Conservation (phyloP, 2,888 invertebrate species). For the Nomada goodeniana region DNA sequence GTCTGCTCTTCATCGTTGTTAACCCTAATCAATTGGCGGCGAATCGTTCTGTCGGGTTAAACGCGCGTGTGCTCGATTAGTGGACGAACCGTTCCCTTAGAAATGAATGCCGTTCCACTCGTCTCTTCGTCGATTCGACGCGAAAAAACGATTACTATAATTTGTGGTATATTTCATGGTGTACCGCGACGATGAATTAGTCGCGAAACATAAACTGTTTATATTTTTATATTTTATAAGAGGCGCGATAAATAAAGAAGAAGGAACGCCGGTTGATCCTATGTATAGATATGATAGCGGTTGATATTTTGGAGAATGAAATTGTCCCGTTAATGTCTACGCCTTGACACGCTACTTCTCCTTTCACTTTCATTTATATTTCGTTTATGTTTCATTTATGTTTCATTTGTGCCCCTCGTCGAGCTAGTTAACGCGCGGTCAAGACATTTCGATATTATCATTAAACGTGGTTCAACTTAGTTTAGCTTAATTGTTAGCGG, state of each 20-base stretch:
- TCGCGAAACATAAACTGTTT: too few species aligned
- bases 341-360: conserved; percentile 5
- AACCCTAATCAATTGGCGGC: conserved; percentile 65
- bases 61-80: conserved; percentile 11
- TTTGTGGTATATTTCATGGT: neutral
- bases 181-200: conserved; percentile 22
- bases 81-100: conserved; percentile 15
- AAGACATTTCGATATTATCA: conserved; percentile 26
- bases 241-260: too few species aligned
- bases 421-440: conserved; percentile 1
- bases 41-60: conserved; percentile 44
- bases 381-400: conserved; percentile 27
- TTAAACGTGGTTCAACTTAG: neutral
- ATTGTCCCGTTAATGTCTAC: neutral
- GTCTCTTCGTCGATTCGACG: neutral
- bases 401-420: neutral
- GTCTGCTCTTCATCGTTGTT: conserved; percentile 65
- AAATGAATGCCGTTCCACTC: neutral
- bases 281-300: neutral
- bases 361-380: conserved; percentile 27
- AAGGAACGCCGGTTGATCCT: conserved; percentile 3
- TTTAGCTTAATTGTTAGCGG: conserved; percentile 6
- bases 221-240: too few species aligned
- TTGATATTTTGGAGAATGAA: neutral
- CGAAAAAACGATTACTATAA: conserved; percentile 3